These are phyloP conservation scores for Parnassius glacialis DNA, from an alignment of 2,888 invertebrate species.

Conservation along the genomic window DNA sequence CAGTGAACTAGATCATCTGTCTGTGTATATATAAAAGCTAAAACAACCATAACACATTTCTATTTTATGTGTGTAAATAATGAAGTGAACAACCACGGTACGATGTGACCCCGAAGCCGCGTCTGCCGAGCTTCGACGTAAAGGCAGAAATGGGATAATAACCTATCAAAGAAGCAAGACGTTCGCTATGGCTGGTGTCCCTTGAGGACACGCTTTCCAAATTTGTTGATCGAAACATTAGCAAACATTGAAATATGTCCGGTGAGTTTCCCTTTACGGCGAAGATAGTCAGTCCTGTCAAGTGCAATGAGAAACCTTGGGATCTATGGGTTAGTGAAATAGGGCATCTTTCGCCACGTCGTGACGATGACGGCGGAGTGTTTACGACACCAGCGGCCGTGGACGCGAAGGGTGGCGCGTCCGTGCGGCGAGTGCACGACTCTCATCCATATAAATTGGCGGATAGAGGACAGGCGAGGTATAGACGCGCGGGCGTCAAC, in stretches of 20 bases:
- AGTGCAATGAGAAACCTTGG: conserved; percentile 78
- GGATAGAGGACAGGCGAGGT: conserved; percentile 44
- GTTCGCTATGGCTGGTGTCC: conserved; percentile 68
- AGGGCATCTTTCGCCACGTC: conserved; percentile 70
- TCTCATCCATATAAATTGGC: conserved; percentile 57
- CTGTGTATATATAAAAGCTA: conserved; percentile 79
- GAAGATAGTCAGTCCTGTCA: conserved; percentile 71
- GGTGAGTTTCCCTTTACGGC: conserved; percentile 64
- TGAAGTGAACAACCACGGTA: conserved; percentile 62
- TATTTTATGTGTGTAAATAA: conserved; percentile 56
- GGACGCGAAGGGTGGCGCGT: conserved; percentile 53
- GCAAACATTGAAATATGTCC: conserved; percentile 66
- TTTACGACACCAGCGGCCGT: conserved; percentile 56
- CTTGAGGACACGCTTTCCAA: conserved; percentile 54
- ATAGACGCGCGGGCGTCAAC: conserved; percentile 72
- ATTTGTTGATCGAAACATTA: conserved; percentile 50
- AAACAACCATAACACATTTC: conserved; percentile 75
- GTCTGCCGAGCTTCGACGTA: conserved; percentile 50
- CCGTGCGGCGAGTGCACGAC: conserved; percentile 51
- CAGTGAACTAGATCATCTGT: conserved; percentile 81
- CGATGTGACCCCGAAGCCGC: conserved; percentile 63
- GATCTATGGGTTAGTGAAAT: conserved; percentile 76
- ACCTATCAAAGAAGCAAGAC: conserved; percentile 71
- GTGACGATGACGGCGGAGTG: conserved; percentile 56
- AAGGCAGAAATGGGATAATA: conserved; percentile 77